Evolutionary conservation across 2,888 invertebrate genomes (phyloP), one percentile per base, ranked within the genome.

Genomic region (Ormia ochracea): DNA sequence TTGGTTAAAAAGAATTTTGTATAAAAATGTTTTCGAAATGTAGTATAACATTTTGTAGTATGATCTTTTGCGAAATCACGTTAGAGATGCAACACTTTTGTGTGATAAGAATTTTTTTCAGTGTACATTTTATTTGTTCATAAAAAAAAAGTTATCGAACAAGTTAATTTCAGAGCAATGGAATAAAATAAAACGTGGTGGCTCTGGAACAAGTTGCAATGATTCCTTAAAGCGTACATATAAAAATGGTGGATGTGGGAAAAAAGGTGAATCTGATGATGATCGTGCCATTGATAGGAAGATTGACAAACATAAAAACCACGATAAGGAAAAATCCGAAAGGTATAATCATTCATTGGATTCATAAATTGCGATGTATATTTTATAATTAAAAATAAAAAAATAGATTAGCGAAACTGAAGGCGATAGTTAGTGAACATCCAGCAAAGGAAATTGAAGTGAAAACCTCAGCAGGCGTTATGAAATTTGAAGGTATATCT

Each of bases 401-500:
- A 41, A 31, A 4, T 48, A 89, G 89, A 83, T 84, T 89, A 66
- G 85, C 89, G 0, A 89, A 88, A 81, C 80, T 90, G 0, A 89
- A 90, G 61, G 91, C 93, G 4, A 91, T 92, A 76, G 92, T 92
- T 43, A 88, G 91, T 9, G 90, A 91, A 50, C 90, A 90, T 77
- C 89, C 91, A 63, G 91, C 91, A 82, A 93, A 93, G 85, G 95
- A 96, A 87, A 93, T 96, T 5, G 90, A 96, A 58, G 95, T 96
- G 0, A 94, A 94, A 86, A 96, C 96, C 0, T 94, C 96, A 0
- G 94, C 94, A 0, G 95, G 96, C 0, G 94, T 95, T 33, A 95
- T 96, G 87, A 93, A 95, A 86, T 96, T 96, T 86, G 94, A 96
- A 91, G 95, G 93, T 9, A 96, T 97, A 83, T 96, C 96, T 0